Conservation (phyloP, 2,888 invertebrate species). For the Idaea straminata region DNA sequence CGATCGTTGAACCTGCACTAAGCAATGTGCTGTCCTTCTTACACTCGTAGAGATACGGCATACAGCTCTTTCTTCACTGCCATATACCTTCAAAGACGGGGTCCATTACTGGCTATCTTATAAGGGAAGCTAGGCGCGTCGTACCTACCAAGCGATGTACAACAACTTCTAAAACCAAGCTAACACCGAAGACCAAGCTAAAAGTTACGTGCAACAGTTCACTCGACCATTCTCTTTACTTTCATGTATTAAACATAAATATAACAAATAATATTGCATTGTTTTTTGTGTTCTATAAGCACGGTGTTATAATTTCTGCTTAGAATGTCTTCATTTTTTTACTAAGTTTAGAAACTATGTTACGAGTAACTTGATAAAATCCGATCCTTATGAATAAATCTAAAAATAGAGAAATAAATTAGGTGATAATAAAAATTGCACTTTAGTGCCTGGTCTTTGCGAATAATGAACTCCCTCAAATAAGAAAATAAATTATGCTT, state of each 20-base stretch:
- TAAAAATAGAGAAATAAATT: not conserved
- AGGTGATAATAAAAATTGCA: not conserved
- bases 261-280: constrained; percentile 30
- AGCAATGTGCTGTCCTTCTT: constrained; percentile 59
- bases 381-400: not conserved
- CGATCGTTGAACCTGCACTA: constrained; percentile 76
- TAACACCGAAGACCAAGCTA: constrained; percentile 21
- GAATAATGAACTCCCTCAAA: not conserved
- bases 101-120: constrained; percentile 56
- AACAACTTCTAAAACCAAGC: constrained; percentile 28
- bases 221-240: constrained; percentile 41
- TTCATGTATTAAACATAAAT: constrained; percentile 47
- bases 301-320: constrained; percentile 25
- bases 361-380: too few species aligned
- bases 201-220: constrained; percentile 28
- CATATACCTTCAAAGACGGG: constrained; percentile 51
- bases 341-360: constrained; percentile 7
- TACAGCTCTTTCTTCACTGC: constrained; percentile 49
- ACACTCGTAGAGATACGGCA: constrained; percentile 32
- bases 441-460: not conserved
- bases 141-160: constrained; percentile 41
- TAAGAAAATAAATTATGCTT: too few species aligned
- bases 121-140: constrained; percentile 42
- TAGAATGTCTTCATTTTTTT: constrained; percentile 19
- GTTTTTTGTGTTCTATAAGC: constrained; percentile 34